Evolutionary conservation across 2,113 vertebrate species (phyloP), one percentile per base, ranked within the genome.

Genomic region (Anarrhichthys ocellatus): DNA sequence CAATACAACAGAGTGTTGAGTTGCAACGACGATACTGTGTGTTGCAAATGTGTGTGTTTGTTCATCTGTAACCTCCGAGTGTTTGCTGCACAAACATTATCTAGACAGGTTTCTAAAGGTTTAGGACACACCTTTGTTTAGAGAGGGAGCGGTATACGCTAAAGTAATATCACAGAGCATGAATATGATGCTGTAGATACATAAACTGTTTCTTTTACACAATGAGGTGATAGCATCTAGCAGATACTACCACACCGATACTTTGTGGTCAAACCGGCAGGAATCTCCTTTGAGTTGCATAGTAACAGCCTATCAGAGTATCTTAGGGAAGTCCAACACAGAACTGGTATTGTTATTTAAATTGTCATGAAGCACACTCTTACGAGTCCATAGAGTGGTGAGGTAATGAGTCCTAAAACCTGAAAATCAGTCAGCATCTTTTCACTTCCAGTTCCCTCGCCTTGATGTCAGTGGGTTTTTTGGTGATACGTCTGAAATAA

Each of bases 101-200:
- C 5, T 9, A 27, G 29, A 48, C 77, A n/a, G 59, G 63, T 66
- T 54, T 18, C 66, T 27, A 5, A 64, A 27, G 27, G 10, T n/a
- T 48, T 36, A 58, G 44, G 46, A 77, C 89, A 81, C 91, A 66
- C 92, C 93, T 84, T 87, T 90, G 76, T 93, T 91, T 88, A 24
- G 4, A 44, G 27, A 84, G 14, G 61, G 68, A 59, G 52, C 76
- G 13, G 42, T 9, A 7, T 44, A 18, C 13, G 7, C 13, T 42
- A 1, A 54, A 29, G 36, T 36, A 6, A 14, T 17, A 3, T 56
- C 27, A 42, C 18, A 44, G 58, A 27, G 22, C 24, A 42, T 46
- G 20, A 20, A 46, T 27, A 9, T 17, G 27, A 22, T 46, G 50
- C 17, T 32, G 29, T 11, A 2, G 11, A 4, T 22, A 7, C 4